Conservation (phyloP, 2,113 vertebrate genomes). For the Acinonyx jubatus region DNA sequence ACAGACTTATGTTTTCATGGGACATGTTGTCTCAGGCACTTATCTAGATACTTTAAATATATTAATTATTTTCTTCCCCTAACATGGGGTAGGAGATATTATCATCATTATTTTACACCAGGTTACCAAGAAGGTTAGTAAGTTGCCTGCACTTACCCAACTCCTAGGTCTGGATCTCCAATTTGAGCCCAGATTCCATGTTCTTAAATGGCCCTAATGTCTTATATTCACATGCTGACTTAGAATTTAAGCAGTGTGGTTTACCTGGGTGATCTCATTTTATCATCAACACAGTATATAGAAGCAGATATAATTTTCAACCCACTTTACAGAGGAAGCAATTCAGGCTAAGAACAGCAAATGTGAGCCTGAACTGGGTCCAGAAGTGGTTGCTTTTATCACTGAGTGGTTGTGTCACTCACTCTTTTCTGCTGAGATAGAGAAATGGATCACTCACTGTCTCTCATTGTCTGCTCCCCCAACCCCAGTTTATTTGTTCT, state of each 20-base stretch:
- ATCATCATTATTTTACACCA: not conserved
- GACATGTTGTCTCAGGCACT: not conserved
- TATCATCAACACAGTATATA: not conserved
- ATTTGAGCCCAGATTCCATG: not conserved
- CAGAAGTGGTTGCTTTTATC: not conserved
- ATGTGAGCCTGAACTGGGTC: not conserved
- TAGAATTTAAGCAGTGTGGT: not conserved
- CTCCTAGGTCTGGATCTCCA: not conserved
- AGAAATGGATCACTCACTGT: fast-evolving
- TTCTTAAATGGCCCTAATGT: not conserved
- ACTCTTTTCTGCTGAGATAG: not conserved
- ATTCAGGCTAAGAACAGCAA: not conserved
- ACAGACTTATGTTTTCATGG: not conserved
- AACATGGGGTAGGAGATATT: not conserved
- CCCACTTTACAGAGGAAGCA: not conserved
- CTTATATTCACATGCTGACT: not conserved
- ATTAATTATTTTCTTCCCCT: not conserved
- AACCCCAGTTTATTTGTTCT: fast-evolving
- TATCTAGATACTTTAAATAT: not conserved
- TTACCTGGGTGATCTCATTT: not conserved
- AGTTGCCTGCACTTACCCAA: not conserved
- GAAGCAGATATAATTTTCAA: not conserved
- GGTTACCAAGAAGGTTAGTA: not conserved
- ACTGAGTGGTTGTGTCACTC: not conserved
- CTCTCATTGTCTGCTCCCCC: fast-evolving